Conservation (phyloP, 1,140 invertebrate genomes). For the Aradophagus sp. region DNA sequence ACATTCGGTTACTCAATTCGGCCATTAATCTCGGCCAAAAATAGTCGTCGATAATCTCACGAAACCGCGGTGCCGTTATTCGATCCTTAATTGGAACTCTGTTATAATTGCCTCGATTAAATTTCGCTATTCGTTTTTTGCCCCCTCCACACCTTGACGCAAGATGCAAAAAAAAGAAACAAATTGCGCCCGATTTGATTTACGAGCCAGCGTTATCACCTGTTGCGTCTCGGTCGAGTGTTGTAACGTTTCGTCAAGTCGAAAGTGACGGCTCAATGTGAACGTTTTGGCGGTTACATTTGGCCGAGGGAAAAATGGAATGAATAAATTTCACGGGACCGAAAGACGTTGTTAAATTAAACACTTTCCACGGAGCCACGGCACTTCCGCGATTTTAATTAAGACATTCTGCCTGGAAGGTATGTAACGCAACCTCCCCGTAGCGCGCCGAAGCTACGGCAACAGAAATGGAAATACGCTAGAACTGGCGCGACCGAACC, state of each 20-base stretch:
- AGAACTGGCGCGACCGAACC: conserved; percentile 43
- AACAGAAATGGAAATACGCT: conserved; percentile 50
- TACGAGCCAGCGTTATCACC: conserved; percentile 13
- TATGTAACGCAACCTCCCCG: conserved; percentile 25
- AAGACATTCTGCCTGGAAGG: conserved; percentile 50
- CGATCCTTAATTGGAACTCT: conserved; percentile 37
- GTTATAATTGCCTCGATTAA: conserved; percentile 29
- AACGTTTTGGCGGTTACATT: no score
- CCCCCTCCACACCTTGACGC: neutral
- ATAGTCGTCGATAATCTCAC: conserved; percentile 15
- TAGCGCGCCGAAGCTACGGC: neutral
- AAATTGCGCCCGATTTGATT: conserved; percentile 11
- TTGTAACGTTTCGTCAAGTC: conserved; percentile 6
- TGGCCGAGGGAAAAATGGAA: neutral
- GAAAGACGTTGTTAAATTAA: conserved; percentile 10
- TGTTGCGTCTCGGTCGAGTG: conserved; percentile 1
- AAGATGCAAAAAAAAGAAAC: conserved; percentile 1
- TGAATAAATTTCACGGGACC: conserved; percentile 5
- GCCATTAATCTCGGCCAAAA: conserved; percentile 20
- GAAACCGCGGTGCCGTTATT: conserved; percentile 24
- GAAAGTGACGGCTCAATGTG: neutral
- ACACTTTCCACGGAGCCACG: conserved; percentile 1
- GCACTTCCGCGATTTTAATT: conserved; percentile 56
- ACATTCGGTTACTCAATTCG: conserved; percentile 16
- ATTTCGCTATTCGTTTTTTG: conserved; percentile 11